Conservation (phyloP, 1,140 invertebrate genomes). For the Heliconius congener region DNA sequence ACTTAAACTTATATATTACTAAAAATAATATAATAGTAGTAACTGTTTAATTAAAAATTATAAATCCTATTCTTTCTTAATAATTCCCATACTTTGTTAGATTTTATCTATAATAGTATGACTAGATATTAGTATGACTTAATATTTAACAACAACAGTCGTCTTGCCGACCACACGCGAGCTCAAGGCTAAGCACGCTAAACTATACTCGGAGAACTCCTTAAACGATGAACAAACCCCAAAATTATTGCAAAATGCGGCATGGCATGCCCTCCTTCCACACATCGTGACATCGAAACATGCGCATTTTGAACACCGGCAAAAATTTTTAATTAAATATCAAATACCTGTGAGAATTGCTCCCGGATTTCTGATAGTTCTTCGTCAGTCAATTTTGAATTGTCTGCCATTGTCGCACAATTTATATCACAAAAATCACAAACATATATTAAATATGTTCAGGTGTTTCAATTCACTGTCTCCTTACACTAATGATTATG, state of each 20-base stretch:
- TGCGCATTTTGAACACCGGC: conserved; percentile 28
- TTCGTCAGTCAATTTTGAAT: conserved; percentile 78
- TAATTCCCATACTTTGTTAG: neutral
- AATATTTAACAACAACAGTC: neutral
- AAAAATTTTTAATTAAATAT: conserved; percentile 31
- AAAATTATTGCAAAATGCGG: conserved; percentile 27
- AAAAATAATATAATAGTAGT: neutral
- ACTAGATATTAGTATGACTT: neutral
- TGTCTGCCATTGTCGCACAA: conserved; percentile 75
- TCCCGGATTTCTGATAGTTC: conserved; percentile 77
- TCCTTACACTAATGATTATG: conserved; percentile 58
- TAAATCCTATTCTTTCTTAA: neutral
- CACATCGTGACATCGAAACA: conserved; percentile 8
- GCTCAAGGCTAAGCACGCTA: conserved; percentile 35
- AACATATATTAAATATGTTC: conserved; percentile 53
- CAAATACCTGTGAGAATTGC: conserved; percentile 76
- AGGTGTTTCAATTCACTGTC: conserved; percentile 48
- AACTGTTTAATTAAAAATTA: neutral
- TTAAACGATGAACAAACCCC: conserved; percentile 22
- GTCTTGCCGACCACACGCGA: conserved; percentile 54
- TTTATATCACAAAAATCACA: conserved; percentile 74
- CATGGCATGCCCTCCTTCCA: conserved; percentile 14
- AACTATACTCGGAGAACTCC: conserved; percentile 24
- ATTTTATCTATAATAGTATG: neutral
- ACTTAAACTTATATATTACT: no score